phyloP scores from a whole-genome alignment of 2,888 invertebrate species.

The Brenthis ino region DNA sequence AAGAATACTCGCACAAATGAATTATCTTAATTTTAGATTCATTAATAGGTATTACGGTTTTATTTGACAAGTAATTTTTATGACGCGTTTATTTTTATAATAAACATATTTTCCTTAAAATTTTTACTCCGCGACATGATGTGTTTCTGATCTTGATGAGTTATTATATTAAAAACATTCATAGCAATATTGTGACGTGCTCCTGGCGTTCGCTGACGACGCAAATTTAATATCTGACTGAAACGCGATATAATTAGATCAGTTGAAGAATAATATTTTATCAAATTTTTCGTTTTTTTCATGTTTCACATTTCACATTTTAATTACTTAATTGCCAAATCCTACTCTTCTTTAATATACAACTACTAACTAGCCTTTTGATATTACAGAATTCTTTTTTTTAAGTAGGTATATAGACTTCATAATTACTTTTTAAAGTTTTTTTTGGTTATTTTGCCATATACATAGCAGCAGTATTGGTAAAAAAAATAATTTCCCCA shows the following conservation, averaged over 20 bases:
- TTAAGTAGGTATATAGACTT: too few relatives aligned
- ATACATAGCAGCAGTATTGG: too few relatives aligned
- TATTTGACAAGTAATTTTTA: too few relatives aligned
- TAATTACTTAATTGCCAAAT: too few relatives aligned
- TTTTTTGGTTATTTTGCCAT: too few relatives aligned
- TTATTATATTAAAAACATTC: conserved; percentile 56
- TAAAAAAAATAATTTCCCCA: not conserved
- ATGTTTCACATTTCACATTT: not conserved
- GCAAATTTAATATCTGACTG: conserved; percentile 74
- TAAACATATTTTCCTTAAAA: not conserved
- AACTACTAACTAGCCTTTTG: not conserved
- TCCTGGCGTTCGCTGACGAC: conserved; percentile 60
- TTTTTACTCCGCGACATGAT: not conserved
- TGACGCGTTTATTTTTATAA: too few relatives aligned
- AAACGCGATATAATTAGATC: conserved; percentile 56
- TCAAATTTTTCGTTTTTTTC: not conserved
- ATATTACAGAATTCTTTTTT: too few relatives aligned
- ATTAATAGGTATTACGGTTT: too few relatives aligned
- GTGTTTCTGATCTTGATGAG: conserved; percentile 35
- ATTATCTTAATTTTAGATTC: too few relatives aligned
- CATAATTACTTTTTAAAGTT: too few relatives aligned
- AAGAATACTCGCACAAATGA: too few relatives aligned
- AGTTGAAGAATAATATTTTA: not conserved
- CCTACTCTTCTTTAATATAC: not conserved
- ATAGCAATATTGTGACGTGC: conserved; percentile 56